Evolutionary conservation across 2,888 invertebrate species (phyloP), one percentile per base, ranked within the genome.

Genomic region (Netelia fuscicornis): DNA sequence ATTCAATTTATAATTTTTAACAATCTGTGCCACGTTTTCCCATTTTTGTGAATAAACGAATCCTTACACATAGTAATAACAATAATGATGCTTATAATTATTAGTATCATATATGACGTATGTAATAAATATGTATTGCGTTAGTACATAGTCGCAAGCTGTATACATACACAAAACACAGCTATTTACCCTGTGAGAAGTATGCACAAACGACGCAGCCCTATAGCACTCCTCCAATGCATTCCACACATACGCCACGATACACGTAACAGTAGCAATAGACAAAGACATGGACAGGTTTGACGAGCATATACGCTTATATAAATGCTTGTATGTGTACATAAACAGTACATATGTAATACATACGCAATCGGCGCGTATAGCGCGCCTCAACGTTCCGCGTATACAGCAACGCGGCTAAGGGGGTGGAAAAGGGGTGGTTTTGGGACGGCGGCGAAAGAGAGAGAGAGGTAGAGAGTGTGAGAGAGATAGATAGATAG

Each of bases 301-400:
- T 2, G 3, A 76, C 65, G 17, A 58, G 17, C 42, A 64, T 54
- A 17, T n/a, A 62, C n/a, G n/a, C 44, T 54, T 60, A 54, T 74
- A 76, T 70, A 65, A 80, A 76, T 42, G 65, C 58, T 76, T 67
- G 13, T 70, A 52, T 23, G 30, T 75, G 62, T 56, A 1, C 42
- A 1, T 68, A 75, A 71, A 82, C 71, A 82, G 30, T 62, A 68
- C 20, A 71, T 80, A 44, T 42, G 65, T 75, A 62, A 60, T 30
- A 68, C 25, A 58, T 42, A 75, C 60, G 82, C 67, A 71, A 83
- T 71, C 65, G 77, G 84, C 76, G 77, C 74, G 84, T 84, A 84
- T 82, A 82, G 80, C 77, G 48, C 17, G 37, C 54, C 72, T 52
- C 68, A 79, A 79, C 81, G 84, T 82, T 84, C 48, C 86, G 68